Conservation (phyloP, 2,888 invertebrate species). For the Phaedon cochleariae region DNA sequence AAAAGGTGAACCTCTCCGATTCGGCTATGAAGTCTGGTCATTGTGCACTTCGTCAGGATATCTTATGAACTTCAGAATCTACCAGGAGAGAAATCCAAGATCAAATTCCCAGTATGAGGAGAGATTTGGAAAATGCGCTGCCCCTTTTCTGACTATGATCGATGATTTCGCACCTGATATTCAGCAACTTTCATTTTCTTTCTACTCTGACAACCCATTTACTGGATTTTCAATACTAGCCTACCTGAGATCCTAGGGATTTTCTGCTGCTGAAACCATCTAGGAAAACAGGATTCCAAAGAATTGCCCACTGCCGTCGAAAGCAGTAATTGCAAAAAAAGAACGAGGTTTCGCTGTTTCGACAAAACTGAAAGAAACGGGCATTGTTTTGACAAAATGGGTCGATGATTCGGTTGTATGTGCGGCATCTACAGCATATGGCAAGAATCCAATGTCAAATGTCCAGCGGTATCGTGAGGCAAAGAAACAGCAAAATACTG, state of each 20-base stretch:
- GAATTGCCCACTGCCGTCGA: too few relatives aligned
- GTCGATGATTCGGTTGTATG: slow-evolving; percentile 49
- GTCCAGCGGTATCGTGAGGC: slow-evolving; percentile 32
- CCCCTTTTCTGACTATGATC: slow-evolving; percentile 16
- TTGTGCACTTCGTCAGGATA: too few relatives aligned
- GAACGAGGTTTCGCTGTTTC: too few relatives aligned
- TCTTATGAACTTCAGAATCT: slow-evolving; percentile 25
- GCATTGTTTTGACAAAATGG: slow-evolving; percentile 43
- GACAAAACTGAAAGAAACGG: slow-evolving; percentile 41
- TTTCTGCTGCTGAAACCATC: slow-evolving; percentile 14
- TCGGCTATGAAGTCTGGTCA: too few relatives aligned
- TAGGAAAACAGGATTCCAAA: slow-evolving; percentile 16
- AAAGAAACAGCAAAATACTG: slow-evolving; percentile 33
- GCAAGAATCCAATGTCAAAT: slow-evolving; percentile 26
- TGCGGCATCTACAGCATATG: slow-evolving; percentile 37
- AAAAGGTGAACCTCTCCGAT: slow-evolving; percentile 29
- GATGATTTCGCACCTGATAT: slow-evolving; percentile 6
- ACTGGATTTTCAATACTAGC: too few relatives aligned
- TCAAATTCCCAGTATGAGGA: not conserved
- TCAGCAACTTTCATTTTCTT: slow-evolving; percentile 9
- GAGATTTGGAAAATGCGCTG: slow-evolving; percentile 23
- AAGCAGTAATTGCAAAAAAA: too few relatives aligned
- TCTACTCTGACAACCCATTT: too few relatives aligned
- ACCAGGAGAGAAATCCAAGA: slow-evolving; percentile 27
- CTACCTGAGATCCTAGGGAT: too few relatives aligned